Base-by-base conservation (phyloP, 1,140 invertebrate genomes). In the Homarus americanus region DNA sequence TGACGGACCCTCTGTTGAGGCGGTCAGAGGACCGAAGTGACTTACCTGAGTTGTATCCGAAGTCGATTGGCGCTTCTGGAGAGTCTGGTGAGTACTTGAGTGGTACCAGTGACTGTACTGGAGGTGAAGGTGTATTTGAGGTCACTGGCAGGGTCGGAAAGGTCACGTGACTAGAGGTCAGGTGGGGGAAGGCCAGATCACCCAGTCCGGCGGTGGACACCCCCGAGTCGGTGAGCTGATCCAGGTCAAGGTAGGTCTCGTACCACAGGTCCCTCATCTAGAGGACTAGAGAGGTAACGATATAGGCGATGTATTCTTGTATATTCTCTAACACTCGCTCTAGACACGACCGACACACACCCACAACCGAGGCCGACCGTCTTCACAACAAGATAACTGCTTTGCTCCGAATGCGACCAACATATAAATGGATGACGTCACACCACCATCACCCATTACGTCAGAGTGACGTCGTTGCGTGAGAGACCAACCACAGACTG, bases 351-450 rank as follows among this genome's bases (percentile, higher is more conserved):
- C 40, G 79, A 83, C 88, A 83, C 88, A 90, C 88, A 90, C 88
- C 69, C 80, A 90, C 88, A 82, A 90, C 88, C 88, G 88, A 90
- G 32, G 88, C 82, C 88, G 79, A 82, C 88, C 88, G 88, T 90
- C 88, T 90, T 90, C 88, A 90, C 88, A 90, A 90, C 88, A 90
- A 83, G 88, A 90, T 90, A 90, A 90, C 88, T 90, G 79, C 88
- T 82, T 72, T 78, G n/a, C 83, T 84, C 63, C 80, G 63, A 84
- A 80, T 90, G 88, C 80, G 49, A 69, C 63, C 79, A 84, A 76
- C 80, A 84, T 88, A 90, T 90, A 90, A 83, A 90, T 10, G 36
- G 12, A 28, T 90, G 88, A 90, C 88, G 80, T 90, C 80, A 90
- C 78, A 41, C 58, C 58, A 44, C 82, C 40, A n/a, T 80, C 86